These are phyloP conservation scores for Kryphioiulus occultus DNA, from an alignment of 2,888 invertebrate genomes.

Conservation along the genomic window DNA sequence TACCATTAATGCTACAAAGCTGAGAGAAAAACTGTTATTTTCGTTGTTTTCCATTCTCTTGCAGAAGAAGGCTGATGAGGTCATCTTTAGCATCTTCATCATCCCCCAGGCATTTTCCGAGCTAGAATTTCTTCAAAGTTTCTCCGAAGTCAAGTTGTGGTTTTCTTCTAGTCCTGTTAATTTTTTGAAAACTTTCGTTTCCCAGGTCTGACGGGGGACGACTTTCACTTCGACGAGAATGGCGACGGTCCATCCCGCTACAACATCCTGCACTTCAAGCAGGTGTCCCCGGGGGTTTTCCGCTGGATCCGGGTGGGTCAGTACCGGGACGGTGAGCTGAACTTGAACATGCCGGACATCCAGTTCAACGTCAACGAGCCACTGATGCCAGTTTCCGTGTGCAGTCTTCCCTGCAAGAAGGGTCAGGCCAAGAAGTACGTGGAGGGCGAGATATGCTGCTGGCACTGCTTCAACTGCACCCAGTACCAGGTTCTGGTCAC, in stretches of 20 bases:
- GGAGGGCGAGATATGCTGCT: slow-evolving; percentile 92
- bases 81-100: no score
- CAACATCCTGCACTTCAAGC: slow-evolving; percentile 95
- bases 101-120: no score
- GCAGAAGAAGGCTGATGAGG: no score
- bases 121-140: no score
- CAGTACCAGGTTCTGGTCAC: slow-evolving; percentile 79
- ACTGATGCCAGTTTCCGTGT: slow-evolving; percentile 85
- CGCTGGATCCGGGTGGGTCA: slow-evolving; percentile 88
- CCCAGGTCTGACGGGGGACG: slow-evolving; percentile 84
- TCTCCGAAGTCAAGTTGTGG: no score
- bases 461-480: slow-evolving; percentile 91
- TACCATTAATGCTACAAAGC: no score
- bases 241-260: slow-evolving; percentile 95
- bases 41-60: no score
- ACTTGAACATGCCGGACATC: slow-evolving; percentile 81
- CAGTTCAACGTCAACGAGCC: slow-evolving; percentile 83
- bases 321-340: slow-evolving; percentile 81
- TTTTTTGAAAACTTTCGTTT: not conserved
- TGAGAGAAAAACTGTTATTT: no score
- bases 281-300: slow-evolving; percentile 75
- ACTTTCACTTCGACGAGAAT: slow-evolving; percentile 86
- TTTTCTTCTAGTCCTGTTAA: no score
- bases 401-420: slow-evolving; percentile 84
- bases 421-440: slow-evolving; percentile 93